Base-by-base conservation (phyloP, 2,113 vertebrate species). In the Oryctolagus cuniculus region DNA sequence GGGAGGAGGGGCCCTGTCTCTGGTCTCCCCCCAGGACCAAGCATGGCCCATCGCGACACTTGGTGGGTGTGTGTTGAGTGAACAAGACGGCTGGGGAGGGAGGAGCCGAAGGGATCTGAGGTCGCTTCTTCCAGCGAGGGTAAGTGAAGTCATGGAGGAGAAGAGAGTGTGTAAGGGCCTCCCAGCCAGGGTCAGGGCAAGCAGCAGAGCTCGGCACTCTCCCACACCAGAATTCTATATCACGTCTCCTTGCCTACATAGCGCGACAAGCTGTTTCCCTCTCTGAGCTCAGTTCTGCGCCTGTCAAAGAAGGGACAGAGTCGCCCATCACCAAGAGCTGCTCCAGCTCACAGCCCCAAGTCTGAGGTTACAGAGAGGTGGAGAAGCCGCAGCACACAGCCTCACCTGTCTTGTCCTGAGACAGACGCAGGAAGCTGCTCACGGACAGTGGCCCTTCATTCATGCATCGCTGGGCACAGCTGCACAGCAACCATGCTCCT, bases 191-290 rank as follows among this genome's bases (percentile, higher is more conserved):
- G 2, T 49, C 5, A 29, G 63, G 6, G 15, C 5, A 25, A 87
- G 63, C 66, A 72, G n/a, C 55, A 83, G 77, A 70, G 21, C 12
- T 49, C 0, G 3, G 53, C 8, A 51, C 49, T 63, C 31, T 31
- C 1, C 2, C 4, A 36, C 27, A 9, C 13, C 29, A 36, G 55
- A 2, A 31, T 19, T 67, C 34, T 64, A 29, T 58, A 51, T 49
- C 49, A 7, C 31, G 0, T 10, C 0, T 1, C 82, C 9, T 0
- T 16, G 34, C 44, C 25, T 36, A 29, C 1, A 2, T 3, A 31
- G 19, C 15, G 17, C 15, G 51, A 34, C 7, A 79, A 87, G 36
- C 3, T 10, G 15, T 21, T 58, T 69, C 17, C 58, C 25, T 70
- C 24, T 44, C 27, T 36, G 31, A 36, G 49, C n/a, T 90, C 16